These are phyloP conservation scores for human (Homo sapiens) DNA, from an alignment of 2,113 vertebrate species.

Conservation along the genomic window DNA sequence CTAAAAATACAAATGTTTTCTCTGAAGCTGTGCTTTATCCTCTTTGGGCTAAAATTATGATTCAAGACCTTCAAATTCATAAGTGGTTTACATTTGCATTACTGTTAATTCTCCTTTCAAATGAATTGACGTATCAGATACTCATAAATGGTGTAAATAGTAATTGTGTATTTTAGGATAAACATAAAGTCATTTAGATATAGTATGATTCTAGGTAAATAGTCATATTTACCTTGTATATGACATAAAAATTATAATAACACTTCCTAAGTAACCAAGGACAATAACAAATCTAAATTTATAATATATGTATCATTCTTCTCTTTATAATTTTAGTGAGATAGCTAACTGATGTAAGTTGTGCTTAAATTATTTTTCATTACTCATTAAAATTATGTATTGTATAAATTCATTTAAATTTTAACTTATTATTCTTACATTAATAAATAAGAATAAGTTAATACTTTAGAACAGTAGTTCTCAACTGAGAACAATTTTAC, in stretches of 20 bases:
- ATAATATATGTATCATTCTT: not conserved
- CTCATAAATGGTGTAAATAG: not conserved
- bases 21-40: not conserved
- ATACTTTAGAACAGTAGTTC: not conserved
- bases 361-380: not conserved
- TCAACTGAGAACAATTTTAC: not conserved
- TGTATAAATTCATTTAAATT: not conserved
- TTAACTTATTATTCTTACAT: not conserved
- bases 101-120: slow-evolving; percentile 8
- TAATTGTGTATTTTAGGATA: not conserved
- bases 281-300: not conserved
- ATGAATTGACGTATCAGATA: not conserved
- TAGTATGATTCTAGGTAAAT: not conserved
- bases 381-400: not conserved
- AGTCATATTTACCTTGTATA: not conserved
- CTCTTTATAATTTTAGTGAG: not conserved
- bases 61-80: not conserved
- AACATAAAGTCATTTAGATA: not conserved
- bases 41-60: not conserved
- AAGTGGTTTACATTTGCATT: not conserved
- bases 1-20: not conserved
- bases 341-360: not conserved
- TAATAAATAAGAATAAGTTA: not conserved
- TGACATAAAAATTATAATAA: not conserved
- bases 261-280: not conserved